Evolutionary conservation across 1,140 invertebrate species (phyloP).

Genomic region (Radopholus similis): DNA sequence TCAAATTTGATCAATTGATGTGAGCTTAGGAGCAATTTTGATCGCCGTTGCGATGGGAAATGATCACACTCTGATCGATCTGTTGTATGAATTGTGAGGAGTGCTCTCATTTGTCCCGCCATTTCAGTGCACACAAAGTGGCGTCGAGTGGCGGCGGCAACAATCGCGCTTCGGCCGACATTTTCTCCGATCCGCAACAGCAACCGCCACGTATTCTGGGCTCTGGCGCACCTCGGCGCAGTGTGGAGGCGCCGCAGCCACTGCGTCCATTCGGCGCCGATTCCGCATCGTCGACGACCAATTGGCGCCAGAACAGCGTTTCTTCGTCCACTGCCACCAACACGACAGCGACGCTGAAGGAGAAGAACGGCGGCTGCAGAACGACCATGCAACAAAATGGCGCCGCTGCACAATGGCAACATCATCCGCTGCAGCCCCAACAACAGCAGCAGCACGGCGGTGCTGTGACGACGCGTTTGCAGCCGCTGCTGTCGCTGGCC

Average conservation of each 20-base stretch:
- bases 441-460: not conserved
- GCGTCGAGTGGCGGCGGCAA: no score
- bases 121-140: no score
- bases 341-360: not conserved
- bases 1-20: no score
- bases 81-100: no score
- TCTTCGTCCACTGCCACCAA: not conserved
- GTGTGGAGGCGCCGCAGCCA: no score
- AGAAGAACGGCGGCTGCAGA: not conserved
- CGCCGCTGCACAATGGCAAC: not conserved
- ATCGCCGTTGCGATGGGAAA: no score
- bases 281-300: not conserved
- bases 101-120: no score
- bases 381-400: not conserved
- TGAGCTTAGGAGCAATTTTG: no score
- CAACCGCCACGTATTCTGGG: not conserved
- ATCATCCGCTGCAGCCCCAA: not conserved
- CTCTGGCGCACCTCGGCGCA: no score
- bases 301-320: not conserved
- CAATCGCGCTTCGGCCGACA: no score
- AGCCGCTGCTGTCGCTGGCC: constrained; percentile 2
- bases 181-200: no score
- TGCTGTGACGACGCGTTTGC: not conserved
- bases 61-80: no score
- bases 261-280: not conserved